Evolutionary conservation across 92 coral and sea anemone species (phyloP).

Genomic region (Paramuricea clavata): DNA sequence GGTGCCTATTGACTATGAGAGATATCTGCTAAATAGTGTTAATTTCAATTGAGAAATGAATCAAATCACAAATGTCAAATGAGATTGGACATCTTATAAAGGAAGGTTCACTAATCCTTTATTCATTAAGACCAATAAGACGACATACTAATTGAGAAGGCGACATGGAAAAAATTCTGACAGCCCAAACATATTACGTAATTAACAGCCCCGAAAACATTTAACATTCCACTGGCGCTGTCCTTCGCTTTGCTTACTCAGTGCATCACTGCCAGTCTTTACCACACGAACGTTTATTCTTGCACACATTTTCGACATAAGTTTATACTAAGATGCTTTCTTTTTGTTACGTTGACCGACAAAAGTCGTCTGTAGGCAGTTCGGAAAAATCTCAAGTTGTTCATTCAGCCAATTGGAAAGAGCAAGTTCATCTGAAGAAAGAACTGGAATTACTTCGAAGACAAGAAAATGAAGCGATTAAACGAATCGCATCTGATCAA

Average conservation of each 20-base stretch:
- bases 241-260: neutral
- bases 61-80: neutral
- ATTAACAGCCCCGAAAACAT: too few species aligned
- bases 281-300: too few species aligned
- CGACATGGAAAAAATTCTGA: neutral
- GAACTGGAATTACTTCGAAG: conserved; percentile 80
- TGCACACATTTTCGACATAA: neutral
- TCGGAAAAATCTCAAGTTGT: conserved; percentile 97
- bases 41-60: too few species aligned
- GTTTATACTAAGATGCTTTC: conserved; percentile 54
- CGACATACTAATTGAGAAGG: neutral
- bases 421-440: conserved; percentile 87
- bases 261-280: neutral
- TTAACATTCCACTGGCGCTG: neutral
- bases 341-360: conserved; percentile 91
- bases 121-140: too few species aligned
- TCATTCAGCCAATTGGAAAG: conserved; percentile 99
- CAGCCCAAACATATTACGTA: neutral
- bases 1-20: too few species aligned
- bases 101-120: neutral
- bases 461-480: conserved; percentile 86
- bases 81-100: neutral
- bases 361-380: conserved; percentile 90
- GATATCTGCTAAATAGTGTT: too few species aligned
- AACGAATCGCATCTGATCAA: conserved; percentile 84